Evolutionary conservation across 2,797 vertebrate genomes (phyloP).

Genomic region (Gadopsis bispinosus): DNA sequence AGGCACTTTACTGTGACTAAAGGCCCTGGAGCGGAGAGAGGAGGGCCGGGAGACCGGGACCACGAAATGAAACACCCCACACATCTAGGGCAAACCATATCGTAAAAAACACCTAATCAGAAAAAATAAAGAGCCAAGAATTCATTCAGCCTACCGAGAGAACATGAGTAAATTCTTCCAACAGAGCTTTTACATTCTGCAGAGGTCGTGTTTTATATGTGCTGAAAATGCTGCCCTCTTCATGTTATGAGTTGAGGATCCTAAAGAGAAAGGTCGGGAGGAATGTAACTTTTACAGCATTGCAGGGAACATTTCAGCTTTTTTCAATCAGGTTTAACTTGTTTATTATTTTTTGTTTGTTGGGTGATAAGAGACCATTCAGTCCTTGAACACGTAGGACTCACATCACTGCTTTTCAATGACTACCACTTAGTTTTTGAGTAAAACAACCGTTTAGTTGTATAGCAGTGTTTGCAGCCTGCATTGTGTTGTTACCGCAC

Average conservation of each 20-base stretch:
- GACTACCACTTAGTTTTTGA: slow-evolving; percentile 33
- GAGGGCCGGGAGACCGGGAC: slow-evolving; percentile 57
- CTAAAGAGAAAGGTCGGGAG: slow-evolving; percentile 30
- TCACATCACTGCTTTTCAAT: slow-evolving; percentile 56
- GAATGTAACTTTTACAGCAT: slow-evolving; percentile 70
- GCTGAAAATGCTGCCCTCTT: slow-evolving; percentile 49
- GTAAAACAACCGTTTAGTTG: slow-evolving; percentile 39
- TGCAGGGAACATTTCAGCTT: slow-evolving; percentile 59
- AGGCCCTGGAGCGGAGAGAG: slow-evolving; percentile 49
- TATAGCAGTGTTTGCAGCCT: slow-evolving; percentile 71
- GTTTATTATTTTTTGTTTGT: slow-evolving; percentile 67
- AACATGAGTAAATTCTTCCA: slow-evolving; percentile 37
- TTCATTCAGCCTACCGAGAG: slow-evolving; percentile 22
- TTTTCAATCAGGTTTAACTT: slow-evolving; percentile 61
- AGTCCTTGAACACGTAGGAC: slow-evolving; percentile 33
- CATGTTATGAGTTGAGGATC: slow-evolving; percentile 41
- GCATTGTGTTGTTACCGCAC: slow-evolving; percentile 73
- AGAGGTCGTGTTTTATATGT: slow-evolving; percentile 69
- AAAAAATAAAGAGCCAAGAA: slow-evolving; percentile 27
- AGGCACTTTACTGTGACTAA: slow-evolving; percentile 81
- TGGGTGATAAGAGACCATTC: slow-evolving; percentile 2
- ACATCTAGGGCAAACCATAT: slow-evolving; percentile 56
- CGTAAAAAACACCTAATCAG: slow-evolving; percentile 38
- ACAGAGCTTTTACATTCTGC: slow-evolving; percentile 60
- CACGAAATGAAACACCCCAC: slow-evolving; percentile 55